A percentile compares a stretch with the other conserved stretches of the same genome.
Conservation (phyloP, 2,888 invertebrate species). For the Encarsia formosa region DNA sequence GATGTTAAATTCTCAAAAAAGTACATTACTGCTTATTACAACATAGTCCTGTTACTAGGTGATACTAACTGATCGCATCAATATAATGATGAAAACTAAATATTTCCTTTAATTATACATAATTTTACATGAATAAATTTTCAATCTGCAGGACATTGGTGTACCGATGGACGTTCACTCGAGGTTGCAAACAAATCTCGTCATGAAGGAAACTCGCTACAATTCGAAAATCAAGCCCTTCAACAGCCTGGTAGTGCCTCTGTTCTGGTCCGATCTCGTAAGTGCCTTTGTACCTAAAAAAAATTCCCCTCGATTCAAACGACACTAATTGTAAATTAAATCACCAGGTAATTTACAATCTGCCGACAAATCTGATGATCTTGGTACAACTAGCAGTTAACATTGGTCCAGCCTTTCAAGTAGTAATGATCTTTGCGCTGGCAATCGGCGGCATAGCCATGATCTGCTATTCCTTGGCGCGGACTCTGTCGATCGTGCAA, state of each 20-base stretch:
- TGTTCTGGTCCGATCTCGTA: slow-evolving; percentile 71
- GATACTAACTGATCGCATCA: not conserved
- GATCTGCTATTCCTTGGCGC: slow-evolving; percentile 39
- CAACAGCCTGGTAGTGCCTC: slow-evolving; percentile 63
- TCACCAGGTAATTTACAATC: slow-evolving; percentile 34
- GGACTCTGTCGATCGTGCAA: slow-evolving; percentile 41
- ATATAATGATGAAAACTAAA: not conserved
- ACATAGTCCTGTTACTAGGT: too few relatives aligned
- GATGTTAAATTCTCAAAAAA: too few relatives aligned
- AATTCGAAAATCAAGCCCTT: slow-evolving; percentile 61
- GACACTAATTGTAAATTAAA: not conserved
- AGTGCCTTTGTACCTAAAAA: slow-evolving; percentile 38
- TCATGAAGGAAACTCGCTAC: slow-evolving; percentile 61
- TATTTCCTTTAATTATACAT: not conserved
- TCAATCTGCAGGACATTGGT: slow-evolving; percentile 57
- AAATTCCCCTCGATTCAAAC: not conserved
- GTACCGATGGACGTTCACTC: slow-evolving; percentile 62
- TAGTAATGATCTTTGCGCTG: slow-evolving; percentile 31
- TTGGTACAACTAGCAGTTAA: slow-evolving; percentile 35
- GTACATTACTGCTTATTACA: too few relatives aligned
- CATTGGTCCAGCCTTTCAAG: slow-evolving; percentile 41
- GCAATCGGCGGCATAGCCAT: slow-evolving; percentile 38
- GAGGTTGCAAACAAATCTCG: slow-evolving; percentile 70
- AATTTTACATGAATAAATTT: not conserved
- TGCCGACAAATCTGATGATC: slow-evolving; percentile 33